A percentile compares a stretch with the other conserved stretches of the same genome.
These are phyloP conservation scores for Phalacrocorax brasilianus DNA, from an alignment of 2,113 vertebrate genomes.

Conservation along the genomic window DNA sequence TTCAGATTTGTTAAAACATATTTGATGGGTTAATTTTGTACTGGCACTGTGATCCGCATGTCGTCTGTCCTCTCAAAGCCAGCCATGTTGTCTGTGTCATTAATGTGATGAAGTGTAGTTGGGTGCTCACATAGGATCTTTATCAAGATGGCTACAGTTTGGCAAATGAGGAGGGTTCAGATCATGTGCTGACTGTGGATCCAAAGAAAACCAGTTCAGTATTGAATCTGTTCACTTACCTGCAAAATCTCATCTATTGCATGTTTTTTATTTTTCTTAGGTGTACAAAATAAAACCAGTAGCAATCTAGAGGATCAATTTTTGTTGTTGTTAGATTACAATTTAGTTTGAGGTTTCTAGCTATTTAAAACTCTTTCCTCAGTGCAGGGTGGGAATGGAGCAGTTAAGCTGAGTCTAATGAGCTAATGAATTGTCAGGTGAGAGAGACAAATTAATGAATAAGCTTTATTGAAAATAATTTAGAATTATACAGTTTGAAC, in stretches of 20 bases:
- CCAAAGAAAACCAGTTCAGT: neutral
- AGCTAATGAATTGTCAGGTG: neutral
- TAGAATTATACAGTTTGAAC: neutral
- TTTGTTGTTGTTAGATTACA: neutral
- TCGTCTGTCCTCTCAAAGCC: neutral
- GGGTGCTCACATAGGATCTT: neutral
- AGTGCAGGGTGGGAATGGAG: neutral
- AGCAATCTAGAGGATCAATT: neutral
- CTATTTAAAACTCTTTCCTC: neutral
- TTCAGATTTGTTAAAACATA: neutral
- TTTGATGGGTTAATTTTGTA: neutral
- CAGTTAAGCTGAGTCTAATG: neutral
- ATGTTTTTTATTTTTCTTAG: neutral
- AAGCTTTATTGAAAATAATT: neutral
- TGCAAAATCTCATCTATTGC: neutral
- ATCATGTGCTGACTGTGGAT: neutral
- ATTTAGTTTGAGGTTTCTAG: neutral
- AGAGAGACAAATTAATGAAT: neutral
- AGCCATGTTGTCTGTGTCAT: neutral
- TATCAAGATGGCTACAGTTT: neutral
- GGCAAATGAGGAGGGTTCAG: neutral
- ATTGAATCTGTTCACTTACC: neutral
- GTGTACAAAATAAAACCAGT: neutral
- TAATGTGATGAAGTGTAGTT: neutral
- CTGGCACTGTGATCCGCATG: neutral